Evolutionary conservation across 2,113 vertebrate genomes (phyloP).

Genomic region (Dissostichus mawsoni): DNA sequence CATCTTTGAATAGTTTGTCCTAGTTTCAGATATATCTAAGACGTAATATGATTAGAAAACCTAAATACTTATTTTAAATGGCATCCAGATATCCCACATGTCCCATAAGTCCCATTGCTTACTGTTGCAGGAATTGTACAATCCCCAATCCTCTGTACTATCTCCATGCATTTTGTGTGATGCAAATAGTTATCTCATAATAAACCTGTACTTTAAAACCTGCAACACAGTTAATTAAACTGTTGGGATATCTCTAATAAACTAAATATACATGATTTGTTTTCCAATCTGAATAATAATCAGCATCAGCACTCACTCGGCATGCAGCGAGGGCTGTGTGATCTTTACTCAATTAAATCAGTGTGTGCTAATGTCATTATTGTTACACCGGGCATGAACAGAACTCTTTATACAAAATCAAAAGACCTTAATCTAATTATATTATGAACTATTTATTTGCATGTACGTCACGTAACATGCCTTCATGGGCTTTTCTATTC

Average conservation of each 20-base stretch:
- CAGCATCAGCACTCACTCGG: background rate
- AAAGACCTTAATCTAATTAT: constrained; percentile 6
- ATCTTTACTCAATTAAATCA: constrained; percentile 7
- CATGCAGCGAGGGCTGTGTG: background rate
- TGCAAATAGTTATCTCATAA: background rate
- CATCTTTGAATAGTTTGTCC: background rate
- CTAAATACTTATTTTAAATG: too few species aligned
- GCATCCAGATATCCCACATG: too few species aligned
- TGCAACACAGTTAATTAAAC: constrained; percentile 6
- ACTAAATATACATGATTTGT: background rate
- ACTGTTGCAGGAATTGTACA: background rate
- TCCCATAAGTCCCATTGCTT: background rate
- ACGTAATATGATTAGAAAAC: too few species aligned
- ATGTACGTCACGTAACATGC: background rate
- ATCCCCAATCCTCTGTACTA: background rate
- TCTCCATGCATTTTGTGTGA: background rate
- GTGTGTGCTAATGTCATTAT: background rate
- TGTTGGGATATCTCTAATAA: background rate
- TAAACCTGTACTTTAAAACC: background rate
- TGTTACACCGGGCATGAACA: background rate
- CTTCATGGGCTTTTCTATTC: background rate
- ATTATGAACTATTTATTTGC: background rate
- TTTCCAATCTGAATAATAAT: constrained; percentile 1
- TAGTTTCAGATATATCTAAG: background rate
- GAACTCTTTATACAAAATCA: background rate